Base-by-base conservation (phyloP, 2,888 invertebrate species). In the Yponomeuta cagnagella region DNA sequence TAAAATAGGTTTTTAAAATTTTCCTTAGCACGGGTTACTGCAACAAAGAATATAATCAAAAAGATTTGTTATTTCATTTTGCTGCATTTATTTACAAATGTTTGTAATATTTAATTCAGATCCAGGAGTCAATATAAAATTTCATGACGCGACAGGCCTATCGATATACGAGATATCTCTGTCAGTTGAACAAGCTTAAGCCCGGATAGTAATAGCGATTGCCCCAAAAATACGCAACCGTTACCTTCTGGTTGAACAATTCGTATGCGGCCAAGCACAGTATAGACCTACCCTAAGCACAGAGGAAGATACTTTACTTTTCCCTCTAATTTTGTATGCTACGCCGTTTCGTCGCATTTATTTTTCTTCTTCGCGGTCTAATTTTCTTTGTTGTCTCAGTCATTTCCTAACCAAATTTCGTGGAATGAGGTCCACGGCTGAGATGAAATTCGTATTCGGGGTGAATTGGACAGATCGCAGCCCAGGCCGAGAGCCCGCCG, bases 401-500 rank as follows among this genome's bases (percentile, higher is more conserved):
- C 88, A 84, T 89, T 89, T 88, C 87, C 88, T 88, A 89, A 89
- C 88, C 89, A 89, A 90, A 90, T 90, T 90, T 88, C 79, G 80
- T 80, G 83, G 79, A 90, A 90, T 87, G 89, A 87, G 87, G 88
- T 89, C 88, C 87, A 84, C 82, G 85, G 84, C 83, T 82, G 82
- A 86, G 84, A 88, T 87, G 85, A 87, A 89, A 88, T 90, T 90
- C 87, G 89, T 89, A 90, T 91, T 89, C 88, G 81, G 83, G 85
- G 86, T 87, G 88, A 88, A 88, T 87, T 15, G 84, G 80, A 81
- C 82, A 79, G 77, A 80, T 78, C 78, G 76, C 52, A 33, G 78
- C 76, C 80, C 76, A 79, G 80, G 80, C 80, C 81, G 23, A 23
- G 23, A 23, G 23, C 23, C 23, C 82, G 76, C 81, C 82, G 76